These are phyloP conservation scores for Falcunculus frontatus DNA, from an alignment of 2,113 vertebrate genomes.

Conservation along the genomic window DNA sequence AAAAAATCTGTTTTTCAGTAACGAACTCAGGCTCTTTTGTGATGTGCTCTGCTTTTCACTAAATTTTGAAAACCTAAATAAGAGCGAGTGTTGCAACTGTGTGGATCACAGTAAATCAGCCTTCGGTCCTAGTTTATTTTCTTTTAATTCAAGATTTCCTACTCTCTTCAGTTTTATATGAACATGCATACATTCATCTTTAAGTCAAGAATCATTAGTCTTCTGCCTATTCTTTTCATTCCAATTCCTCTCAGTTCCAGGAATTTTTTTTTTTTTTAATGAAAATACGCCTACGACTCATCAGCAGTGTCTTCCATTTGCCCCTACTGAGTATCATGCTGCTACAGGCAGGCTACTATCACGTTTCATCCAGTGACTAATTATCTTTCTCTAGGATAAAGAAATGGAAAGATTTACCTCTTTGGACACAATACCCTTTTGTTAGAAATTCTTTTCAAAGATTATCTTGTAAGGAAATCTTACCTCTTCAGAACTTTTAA, in stretches of 20 bases:
- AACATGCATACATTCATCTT: neutral
- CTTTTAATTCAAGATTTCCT: neutral
- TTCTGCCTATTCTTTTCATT: neutral
- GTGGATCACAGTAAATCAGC: neutral
- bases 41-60: neutral
- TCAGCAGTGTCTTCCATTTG: neutral
- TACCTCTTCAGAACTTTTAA: neutral
- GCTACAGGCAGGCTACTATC: neutral
- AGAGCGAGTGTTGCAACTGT: neutral
- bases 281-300: neutral
- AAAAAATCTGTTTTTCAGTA: neutral
- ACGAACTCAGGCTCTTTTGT: neutral
- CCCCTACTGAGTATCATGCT: neutral
- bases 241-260: neutral
- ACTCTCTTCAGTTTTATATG: neutral
- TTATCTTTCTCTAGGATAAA: neutral
- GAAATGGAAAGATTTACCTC: neutral
- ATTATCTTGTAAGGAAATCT: neutral
- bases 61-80: neutral
- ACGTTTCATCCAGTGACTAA: neutral
- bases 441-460: constrained; percentile 17
- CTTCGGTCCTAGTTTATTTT: neutral
- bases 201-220: neutral
- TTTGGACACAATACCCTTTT: neutral
- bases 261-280: neutral